phyloP scores from a whole-genome alignment of 2,797 vertebrate genomes.

The Platyrinchus mystaceus region DNA sequence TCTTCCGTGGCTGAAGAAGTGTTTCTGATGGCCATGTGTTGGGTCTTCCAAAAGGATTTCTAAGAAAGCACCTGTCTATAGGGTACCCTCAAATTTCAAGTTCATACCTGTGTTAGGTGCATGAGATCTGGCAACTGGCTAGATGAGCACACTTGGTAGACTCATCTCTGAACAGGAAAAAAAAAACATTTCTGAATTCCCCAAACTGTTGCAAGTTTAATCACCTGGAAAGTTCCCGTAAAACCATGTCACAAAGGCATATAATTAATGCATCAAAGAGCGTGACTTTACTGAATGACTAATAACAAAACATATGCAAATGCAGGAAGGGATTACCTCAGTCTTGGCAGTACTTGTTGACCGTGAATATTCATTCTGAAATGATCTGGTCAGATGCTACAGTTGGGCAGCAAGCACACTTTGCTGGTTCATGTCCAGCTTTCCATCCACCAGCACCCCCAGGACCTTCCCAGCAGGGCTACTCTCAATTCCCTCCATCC shows the following conservation, averaged over 20 bases:
- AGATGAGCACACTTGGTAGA: neutral
- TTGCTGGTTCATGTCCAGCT: neutral
- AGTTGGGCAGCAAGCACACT: neutral
- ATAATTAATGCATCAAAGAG: neutral
- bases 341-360: neutral
- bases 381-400: neutral
- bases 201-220: neutral
- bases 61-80: neutral
- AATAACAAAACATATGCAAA: neutral
- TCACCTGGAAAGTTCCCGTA: neutral
- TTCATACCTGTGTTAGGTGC: neutral
- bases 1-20: neutral
- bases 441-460: neutral
- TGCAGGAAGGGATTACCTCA: neutral
- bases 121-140: neutral
- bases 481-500: neutral
- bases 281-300: neutral
- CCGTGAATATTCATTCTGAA: neutral
- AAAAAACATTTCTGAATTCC: neutral
- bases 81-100: neutral
- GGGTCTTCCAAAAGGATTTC: neutral
- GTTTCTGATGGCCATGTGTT: neutral
- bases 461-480: neutral
- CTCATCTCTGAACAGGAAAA: neutral
- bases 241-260: neutral